Evolutionary conservation across 2,888 invertebrate species (phyloP), one percentile per base, ranked within the genome.

Genomic region (Mechanitis mazaeus): DNA sequence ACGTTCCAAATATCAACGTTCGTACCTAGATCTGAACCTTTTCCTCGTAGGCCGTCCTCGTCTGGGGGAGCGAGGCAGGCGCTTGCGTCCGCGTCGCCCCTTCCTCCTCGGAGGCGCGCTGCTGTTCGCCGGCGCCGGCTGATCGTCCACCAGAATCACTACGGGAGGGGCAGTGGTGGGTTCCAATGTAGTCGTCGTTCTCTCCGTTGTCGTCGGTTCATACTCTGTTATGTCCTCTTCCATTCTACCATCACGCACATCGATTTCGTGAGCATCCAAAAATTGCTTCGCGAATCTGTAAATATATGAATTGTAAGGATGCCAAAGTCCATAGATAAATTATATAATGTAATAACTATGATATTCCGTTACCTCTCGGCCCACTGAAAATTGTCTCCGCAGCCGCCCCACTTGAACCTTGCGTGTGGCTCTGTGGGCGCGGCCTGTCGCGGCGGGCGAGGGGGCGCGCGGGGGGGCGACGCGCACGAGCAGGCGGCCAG

Each of bases 391-490:
- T 96, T 95, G 76, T 96, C 96, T 0, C 95, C 95, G 79, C 96
- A 96, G 42, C 96, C 96, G 55, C 95, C 95, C 96, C 96, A 96
- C 80, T 95, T 94, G 86, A 95, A 95, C 66, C 93, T 90, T 1
- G 93, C 93, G 61, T 92, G 92, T 6, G 94, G 93, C 92, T 89
- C 96, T 91, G 70, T 94, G 92, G 72, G 95, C 56, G 93, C 92
- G 46, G 91, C 87, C 92, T 77, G 93, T 76, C 73, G 92, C 87
- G 76, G 91, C 59, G 81, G 91, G 45, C 77, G 90, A 65, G 88
- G 88, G 1, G 93, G 92, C 33, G 94, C 93, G 61, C 92, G 91
- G 0, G 95, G 95, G 33, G 94, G 92, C 3, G 92, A 90, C 1
- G 95, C 95, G 81, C 96, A 96, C 53, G 95, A 93, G 84, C 96